Evolutionary conservation across 2,888 invertebrate species (phyloP).

Genomic region (Epinotia nisella): DNA sequence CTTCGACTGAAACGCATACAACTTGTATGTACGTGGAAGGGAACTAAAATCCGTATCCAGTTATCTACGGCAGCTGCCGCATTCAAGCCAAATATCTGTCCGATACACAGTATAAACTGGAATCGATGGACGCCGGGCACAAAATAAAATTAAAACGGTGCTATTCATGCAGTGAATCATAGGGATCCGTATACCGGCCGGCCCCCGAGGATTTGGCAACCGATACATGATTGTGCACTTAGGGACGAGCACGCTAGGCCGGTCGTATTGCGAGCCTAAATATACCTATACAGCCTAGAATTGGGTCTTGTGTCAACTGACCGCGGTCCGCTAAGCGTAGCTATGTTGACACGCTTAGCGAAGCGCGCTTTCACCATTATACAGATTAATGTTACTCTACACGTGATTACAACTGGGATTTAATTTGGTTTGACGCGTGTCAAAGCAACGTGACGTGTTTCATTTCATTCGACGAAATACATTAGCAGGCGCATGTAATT

Average conservation of each 20-base stretch:
- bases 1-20: neutral
- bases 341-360: conserved; percentile 37
- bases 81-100: conserved; percentile 63
- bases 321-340: conserved; percentile 28
- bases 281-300: conserved; percentile 27
- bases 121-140: conserved; percentile 57
- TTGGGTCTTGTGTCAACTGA: conserved; percentile 40
- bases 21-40: neutral
- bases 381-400: conserved; percentile 32
- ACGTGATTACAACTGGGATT: conserved; percentile 14
- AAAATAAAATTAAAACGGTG: conserved; percentile 77
- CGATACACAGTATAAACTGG: conserved; percentile 70
- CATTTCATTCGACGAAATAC: neutral
- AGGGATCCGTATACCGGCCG: conserved; percentile 57
- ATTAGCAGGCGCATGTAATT: neutral
- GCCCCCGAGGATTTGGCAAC: conserved; percentile 80
- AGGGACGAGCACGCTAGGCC: conserved; percentile 56
- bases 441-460: too few species aligned
- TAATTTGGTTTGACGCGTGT: conserved; percentile 16
- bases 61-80: conserved; percentile 43
- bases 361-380: conserved; percentile 25
- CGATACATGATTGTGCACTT: conserved; percentile 82
- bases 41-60: conserved; percentile 4
- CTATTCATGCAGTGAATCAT: conserved; percentile 72
- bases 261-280: conserved; percentile 47